Evolutionary conservation across 2,888 invertebrate species (phyloP).

Genomic region (Lordiphosa andalusiaca): DNA sequence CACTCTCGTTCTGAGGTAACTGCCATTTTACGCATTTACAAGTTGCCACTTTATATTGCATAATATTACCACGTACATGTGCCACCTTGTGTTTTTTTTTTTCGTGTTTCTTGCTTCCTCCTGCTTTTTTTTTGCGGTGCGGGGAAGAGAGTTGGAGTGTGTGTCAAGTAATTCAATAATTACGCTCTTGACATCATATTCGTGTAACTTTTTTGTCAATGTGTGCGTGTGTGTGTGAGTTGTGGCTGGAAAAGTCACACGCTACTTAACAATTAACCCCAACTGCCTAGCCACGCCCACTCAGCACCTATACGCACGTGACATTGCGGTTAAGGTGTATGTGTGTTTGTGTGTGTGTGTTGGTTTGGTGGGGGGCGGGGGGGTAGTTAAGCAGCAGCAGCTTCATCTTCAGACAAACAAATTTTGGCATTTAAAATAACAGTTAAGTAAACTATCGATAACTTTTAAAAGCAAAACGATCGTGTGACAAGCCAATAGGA

Average conservation of each 20-base stretch:
- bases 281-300: slow-evolving; percentile 35
- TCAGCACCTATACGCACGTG: slow-evolving; percentile 25
- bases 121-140: slow-evolving; percentile 3
- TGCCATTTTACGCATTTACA: slow-evolving; percentile 74
- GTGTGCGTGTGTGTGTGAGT: slow-evolving; percentile 25
- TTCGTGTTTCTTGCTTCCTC: slow-evolving; percentile 42
- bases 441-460: too few species aligned
- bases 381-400: neutral
- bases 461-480: too few species aligned
- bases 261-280: slow-evolving; percentile 53
- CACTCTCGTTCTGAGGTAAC: slow-evolving; percentile 44
- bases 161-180: slow-evolving; percentile 67
- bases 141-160: slow-evolving; percentile 10
- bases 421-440: too few species aligned
- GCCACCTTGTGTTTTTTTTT: slow-evolving; percentile 58
- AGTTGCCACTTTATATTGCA: slow-evolving; percentile 74
- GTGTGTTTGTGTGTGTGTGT: too few species aligned
- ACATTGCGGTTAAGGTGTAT: slow-evolving; percentile 20
- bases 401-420: neutral
- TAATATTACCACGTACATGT: slow-evolving; percentile 69
- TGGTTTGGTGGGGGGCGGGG: neutral
- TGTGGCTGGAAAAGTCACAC: slow-evolving; percentile 45
- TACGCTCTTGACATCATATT: slow-evolving; percentile 72
- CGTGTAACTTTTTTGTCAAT: slow-evolving; percentile 47
- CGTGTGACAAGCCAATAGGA: too few species aligned